Evolutionary conservation across 2,888 invertebrate species (phyloP), one percentile per base, ranked within the genome.

Genomic region (Thereva unica): DNA sequence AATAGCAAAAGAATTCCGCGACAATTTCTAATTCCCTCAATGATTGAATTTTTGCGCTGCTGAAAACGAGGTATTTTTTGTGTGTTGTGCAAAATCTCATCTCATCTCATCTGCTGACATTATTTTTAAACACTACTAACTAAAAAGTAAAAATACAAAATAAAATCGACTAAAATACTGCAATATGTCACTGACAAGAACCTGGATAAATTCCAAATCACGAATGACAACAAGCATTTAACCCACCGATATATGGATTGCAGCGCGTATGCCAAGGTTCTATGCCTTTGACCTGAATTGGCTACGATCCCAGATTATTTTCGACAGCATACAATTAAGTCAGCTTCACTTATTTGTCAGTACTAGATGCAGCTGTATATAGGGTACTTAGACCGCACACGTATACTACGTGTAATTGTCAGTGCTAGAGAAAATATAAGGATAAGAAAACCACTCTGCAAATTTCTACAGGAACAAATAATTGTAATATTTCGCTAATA

Each of bases 251-350:
- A 23, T 23, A 23, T 23, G 45, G 35, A 47, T 35, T 59, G 47
- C 47, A 37, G 10, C 12, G n/a, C 23, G 23, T 10, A 45, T 59
- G 59, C 59, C 59, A 59, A 59, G 59, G 59, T 59, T 47, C 49
- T 38, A 38, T 59, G 59, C 59, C 59, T 59, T 59, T 59, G 59
- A 59, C 59, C 59, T 40, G 38, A 38, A 38, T 59, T 59, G 59
- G 59, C 59, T n/a, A 12, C 4, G n/a, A 8, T 10, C 59, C 59
- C 45, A 59, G 40, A 10, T 37, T 47, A 23, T 23, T 59, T 47
- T 59, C 40, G 47, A 45, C 23, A 59, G 37, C 38, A 59, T 38
- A 59, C 23, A 59, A 47, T 49, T 47, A 59, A 59, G 38, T 49
- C 40, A 45, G 59, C 49, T 59, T 59, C 45, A 59, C 38, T 38